phyloP scores from a whole-genome alignment of 2,888 invertebrate genomes.

The Notocelia uddmanniana region DNA sequence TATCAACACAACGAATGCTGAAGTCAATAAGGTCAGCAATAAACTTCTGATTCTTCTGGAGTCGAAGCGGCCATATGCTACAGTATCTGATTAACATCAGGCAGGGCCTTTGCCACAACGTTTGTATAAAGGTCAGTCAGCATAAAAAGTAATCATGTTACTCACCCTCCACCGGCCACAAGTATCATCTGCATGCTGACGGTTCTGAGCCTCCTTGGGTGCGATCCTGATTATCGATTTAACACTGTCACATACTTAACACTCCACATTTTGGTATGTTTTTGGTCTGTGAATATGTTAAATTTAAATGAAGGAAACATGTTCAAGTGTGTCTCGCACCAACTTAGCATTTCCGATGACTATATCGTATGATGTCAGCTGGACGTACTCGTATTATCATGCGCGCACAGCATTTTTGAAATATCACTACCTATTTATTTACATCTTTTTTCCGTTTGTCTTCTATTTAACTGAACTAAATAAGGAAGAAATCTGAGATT shows the following conservation, averaged over 20 bases:
- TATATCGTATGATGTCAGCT: neutral
- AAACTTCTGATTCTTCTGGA: no score
- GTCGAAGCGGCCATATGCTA: no score
- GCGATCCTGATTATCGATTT: slow-evolving; percentile 21
- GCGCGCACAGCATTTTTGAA: neutral
- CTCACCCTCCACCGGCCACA: slow-evolving; percentile 46
- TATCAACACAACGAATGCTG: no score
- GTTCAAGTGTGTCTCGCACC: neutral
- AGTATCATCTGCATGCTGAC: slow-evolving; percentile 45
- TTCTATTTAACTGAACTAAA: neutral
- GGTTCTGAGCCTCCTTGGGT: slow-evolving; percentile 4
- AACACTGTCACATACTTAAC: slow-evolving; percentile 18
- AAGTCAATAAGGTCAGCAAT: no score
- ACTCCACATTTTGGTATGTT: slow-evolving; percentile 1
- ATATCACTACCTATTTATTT: no score
- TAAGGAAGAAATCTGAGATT: neutral
- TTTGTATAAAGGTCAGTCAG: no score
- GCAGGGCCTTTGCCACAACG: no score
- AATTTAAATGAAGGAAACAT: neutral
- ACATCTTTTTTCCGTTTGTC: neutral
- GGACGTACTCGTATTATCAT: neutral
- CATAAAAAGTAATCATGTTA: neutral
- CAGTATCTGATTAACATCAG: no score
- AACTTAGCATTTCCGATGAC: neutral
- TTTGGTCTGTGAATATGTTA: neutral